These are phyloP conservation scores for Apodemia hepburni DNA, from an alignment of 2,888 invertebrate genomes.

Conservation along the genomic window DNA sequence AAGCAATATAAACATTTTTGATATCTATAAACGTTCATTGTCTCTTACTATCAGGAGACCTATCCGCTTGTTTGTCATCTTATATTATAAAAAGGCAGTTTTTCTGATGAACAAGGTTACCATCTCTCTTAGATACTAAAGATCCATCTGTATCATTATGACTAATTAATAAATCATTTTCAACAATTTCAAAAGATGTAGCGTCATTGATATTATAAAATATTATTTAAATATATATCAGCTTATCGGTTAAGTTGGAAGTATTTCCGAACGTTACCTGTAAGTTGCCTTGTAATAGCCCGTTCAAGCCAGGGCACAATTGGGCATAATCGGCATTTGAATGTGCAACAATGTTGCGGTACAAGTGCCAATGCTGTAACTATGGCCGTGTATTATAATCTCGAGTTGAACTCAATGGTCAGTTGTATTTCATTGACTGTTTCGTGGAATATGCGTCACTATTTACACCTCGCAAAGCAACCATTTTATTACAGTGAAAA, in stretches of 20 bases:
- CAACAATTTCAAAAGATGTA: too few relatives aligned
- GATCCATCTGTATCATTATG: too few relatives aligned
- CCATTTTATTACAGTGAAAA: too few relatives aligned
- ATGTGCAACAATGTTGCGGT: constrained; percentile 3
- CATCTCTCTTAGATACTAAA: too few relatives aligned
- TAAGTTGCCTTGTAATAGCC: constrained; percentile 1
- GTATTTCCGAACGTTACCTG: not conserved
- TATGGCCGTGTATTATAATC: constrained; percentile 7
- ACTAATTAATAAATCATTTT: too few relatives aligned
- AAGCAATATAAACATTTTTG: too few relatives aligned
- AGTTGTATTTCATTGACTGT: not conserved
- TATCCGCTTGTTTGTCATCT: too few relatives aligned
- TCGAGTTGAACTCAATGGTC: not conserved
- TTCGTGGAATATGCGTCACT: not conserved
- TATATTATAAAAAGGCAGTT: too few relatives aligned
- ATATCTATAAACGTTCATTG: too few relatives aligned
- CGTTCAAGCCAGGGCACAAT: constrained; percentile 1
- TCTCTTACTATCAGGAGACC: too few relatives aligned
- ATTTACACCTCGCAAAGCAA: not conserved
- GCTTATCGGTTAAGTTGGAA: not conserved
- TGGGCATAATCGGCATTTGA: constrained; percentile 12
- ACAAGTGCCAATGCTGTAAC: constrained; percentile 3
- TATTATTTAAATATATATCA: not conserved
- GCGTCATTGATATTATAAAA: too few relatives aligned
- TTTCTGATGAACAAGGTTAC: too few relatives aligned